Evolutionary conservation across 2,797 vertebrate species (phyloP), one percentile per base, ranked within the genome.

Genomic region (Crenuchus spilurus): DNA sequence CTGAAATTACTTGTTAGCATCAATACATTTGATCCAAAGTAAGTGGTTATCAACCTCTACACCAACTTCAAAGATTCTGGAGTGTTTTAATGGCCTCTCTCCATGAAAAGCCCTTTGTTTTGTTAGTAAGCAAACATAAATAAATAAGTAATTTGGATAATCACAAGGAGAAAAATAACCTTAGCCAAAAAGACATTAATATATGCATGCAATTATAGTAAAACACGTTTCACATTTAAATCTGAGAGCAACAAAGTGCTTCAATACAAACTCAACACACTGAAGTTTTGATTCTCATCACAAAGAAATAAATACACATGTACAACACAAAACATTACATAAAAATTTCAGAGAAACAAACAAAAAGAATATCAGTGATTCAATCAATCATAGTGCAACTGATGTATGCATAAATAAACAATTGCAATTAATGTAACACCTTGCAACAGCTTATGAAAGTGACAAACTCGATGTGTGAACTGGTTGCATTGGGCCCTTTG

Each of bases 391-490:
- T 96, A 98, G 96, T 99, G 96, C 96, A 98, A 94, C 92, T 93
- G 91, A 96, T 94, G 94, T 93, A 97, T 96, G 96, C 94, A 99
- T 98, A 97, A 97, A 96, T 92, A 95, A 93, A 92, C 90, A 91
- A 95, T 93, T 92, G 93, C 91, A 92, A 92, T 90, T 92, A 84
- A 81, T 91, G 94, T 94, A 75, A 85, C 89, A 92, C 88, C 94
- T 91, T 93, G 91, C 92, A 94, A 87, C 88, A 92, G 91, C 42
- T 84, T 84, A 37, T 83, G 75, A 79, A 52, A 9, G 76, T 74
- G 71, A 57, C 91, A 90, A 90, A 88, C 35, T 11, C 87, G 93
- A 85, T 90, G 88, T 93, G 20, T 8, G 9, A 26, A 39, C 24
- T 63, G 62, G 16, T 30, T 8, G 9, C 16, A 39, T 16, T 63